Conservation (phyloP, 1,140 invertebrate genomes). For the Polypedilum pembai region DNA sequence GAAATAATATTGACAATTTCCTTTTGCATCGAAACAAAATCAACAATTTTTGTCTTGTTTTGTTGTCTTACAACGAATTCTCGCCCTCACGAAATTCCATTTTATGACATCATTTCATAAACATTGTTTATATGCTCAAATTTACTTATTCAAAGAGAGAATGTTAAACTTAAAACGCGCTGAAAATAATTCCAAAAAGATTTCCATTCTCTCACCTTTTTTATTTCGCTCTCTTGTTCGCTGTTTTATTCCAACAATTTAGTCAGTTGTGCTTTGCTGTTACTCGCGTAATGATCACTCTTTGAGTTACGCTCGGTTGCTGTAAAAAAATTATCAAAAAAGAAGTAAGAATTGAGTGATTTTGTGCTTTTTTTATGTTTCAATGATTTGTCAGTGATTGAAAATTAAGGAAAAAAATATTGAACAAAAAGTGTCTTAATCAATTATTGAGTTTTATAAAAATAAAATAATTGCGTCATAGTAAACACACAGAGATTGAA, state of each 20-base stretch:
- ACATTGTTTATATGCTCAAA: background rate
- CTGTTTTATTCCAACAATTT: background rate
- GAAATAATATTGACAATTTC: too few relatives aligned
- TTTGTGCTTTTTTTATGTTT: background rate
- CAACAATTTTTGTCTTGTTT: too few relatives aligned
- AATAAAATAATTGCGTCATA: conserved; percentile 26
- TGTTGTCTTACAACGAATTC: too few relatives aligned
- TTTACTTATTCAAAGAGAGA: background rate
- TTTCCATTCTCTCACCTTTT: background rate
- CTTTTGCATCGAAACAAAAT: too few relatives aligned
- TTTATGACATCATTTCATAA: background rate
- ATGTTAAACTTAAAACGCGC: background rate
- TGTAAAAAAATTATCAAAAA: background rate
- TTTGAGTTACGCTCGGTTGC: background rate
- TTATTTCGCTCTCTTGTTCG: background rate
- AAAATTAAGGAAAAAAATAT: background rate
- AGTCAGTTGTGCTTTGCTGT: background rate
- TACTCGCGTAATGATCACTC: background rate
- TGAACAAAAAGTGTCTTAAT: background rate
- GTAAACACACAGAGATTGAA: background rate
- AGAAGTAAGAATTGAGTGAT: background rate
- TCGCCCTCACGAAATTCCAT: background rate
- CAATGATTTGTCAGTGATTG: background rate
- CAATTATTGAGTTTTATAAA: background rate
- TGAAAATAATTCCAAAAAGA: background rate